Evolutionary conservation across 2,797 vertebrate genomes (phyloP).

Genomic region (Dermochelys coriacea): DNA sequence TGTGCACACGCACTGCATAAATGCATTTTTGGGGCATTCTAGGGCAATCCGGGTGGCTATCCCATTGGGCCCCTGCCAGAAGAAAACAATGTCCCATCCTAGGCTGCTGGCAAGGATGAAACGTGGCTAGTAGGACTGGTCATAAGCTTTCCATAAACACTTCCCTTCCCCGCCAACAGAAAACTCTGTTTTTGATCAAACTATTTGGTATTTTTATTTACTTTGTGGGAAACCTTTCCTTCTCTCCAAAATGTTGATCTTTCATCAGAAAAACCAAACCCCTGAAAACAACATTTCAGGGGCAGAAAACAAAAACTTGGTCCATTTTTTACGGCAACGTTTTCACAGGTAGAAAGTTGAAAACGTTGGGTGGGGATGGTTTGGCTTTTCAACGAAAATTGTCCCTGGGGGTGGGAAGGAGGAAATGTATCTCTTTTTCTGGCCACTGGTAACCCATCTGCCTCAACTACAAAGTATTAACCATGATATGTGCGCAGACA

Average conservation of each 20-base stretch:
- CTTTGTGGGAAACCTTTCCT: background rate
- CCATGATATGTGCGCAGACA: fast-evolving
- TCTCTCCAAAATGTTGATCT: background rate
- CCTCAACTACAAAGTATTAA: background rate
- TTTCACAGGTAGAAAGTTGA: background rate
- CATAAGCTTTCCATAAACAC: background rate
- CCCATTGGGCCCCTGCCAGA: background rate
- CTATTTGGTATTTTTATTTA: background rate
- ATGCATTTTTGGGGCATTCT: background rate
- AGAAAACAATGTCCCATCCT: background rate
- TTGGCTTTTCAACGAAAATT: background rate
- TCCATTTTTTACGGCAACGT: background rate
- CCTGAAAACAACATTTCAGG: background rate
- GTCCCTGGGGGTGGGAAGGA: background rate
- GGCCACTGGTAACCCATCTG: background rate
- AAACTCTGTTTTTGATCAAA: background rate
- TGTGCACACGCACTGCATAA: background rate
- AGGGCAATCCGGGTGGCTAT: background rate
- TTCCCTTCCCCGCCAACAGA: background rate
- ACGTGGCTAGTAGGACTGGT: background rate
- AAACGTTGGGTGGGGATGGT: background rate
- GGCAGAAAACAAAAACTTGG: background rate
- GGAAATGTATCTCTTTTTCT: fast-evolving
- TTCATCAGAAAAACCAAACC: background rate
- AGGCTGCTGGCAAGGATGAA: background rate